These are phyloP conservation scores for Rhagonycha fulva DNA, from an alignment of 2,888 invertebrate species.

Conservation along the genomic window DNA sequence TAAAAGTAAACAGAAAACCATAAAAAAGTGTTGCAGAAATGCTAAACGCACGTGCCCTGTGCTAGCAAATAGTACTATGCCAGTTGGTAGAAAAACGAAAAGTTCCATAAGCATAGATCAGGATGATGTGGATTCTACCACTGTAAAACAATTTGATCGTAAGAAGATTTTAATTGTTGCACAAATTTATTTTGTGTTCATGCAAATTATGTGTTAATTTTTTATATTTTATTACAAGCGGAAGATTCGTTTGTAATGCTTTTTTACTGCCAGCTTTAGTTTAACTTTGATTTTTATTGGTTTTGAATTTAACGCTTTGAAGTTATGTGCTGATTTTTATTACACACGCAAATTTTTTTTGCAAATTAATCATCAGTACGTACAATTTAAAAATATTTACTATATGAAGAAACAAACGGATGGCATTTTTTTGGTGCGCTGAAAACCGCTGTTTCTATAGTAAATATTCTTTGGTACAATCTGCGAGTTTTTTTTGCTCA, in stretches of 20 bases:
- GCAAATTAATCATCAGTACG: neutral
- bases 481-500: neutral
- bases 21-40: conserved; percentile 53
- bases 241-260: neutral
- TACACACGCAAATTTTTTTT: neutral
- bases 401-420: too few relatives aligned
- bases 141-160: conserved; percentile 32
- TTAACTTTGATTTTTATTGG: conserved; percentile 7
- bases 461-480: neutral
- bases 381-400: neutral
- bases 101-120: conserved; percentile 48
- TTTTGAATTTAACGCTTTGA: conserved; percentile 20
- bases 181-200: conserved; percentile 9
- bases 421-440: too few relatives aligned
- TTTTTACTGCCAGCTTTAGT: conserved; percentile 1
- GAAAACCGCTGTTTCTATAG: too few relatives aligned
- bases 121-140: conserved; percentile 22
- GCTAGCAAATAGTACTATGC: conserved; percentile 39
- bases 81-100: conserved; percentile 46
- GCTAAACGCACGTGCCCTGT: conserved; percentile 53
- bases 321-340: neutral
- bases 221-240: conserved; percentile 4
- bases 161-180: conserved; percentile 37
- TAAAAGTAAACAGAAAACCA: conserved; percentile 41
- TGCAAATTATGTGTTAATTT: conserved; percentile 2